Evolutionary conservation across 2,113 vertebrate species (phyloP).

Genomic region (Otus sunia): DNA sequence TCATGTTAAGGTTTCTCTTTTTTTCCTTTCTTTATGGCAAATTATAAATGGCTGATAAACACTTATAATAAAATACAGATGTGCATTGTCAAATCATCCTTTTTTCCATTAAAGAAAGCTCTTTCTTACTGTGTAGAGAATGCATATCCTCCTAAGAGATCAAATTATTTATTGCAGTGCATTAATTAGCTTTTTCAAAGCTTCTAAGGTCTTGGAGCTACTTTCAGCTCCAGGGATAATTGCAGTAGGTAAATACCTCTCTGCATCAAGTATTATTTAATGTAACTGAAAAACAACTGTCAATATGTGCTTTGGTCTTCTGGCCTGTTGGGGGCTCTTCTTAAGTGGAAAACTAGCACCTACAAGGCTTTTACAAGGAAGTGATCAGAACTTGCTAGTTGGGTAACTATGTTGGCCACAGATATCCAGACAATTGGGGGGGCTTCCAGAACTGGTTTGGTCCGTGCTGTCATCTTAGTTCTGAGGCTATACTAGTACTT

Average conservation of each 20-base stretch:
- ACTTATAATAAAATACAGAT: not conserved
- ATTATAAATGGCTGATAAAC: conserved; percentile 4
- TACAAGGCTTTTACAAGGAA: not conserved
- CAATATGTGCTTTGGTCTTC: fast-evolving
- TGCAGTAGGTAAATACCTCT: conserved; percentile 15
- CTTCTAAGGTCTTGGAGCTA: conserved; percentile 4
- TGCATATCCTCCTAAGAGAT: conserved; percentile 34
- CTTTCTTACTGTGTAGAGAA: not conserved
- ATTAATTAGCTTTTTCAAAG: conserved; percentile 58
- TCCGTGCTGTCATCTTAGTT: not conserved
- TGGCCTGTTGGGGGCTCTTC: not conserved
- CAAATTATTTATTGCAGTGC: conserved; percentile 49
- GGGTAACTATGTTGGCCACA: not conserved
- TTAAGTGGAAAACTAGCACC: not conserved
- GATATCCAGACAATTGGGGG: not conserved
- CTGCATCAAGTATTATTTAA: not conserved
- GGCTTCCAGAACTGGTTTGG: not conserved
- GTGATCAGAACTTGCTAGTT: not conserved
- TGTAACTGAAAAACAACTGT: not conserved
- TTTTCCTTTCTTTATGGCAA: not conserved
- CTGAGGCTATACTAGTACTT: not conserved
- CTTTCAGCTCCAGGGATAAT: not conserved
- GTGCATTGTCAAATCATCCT: not conserved
- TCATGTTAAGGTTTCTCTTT: not conserved
- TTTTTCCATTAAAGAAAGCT: not conserved